Conservation (phyloP, 2,888 invertebrate genomes). For the Drosophila aldrichi region DNA sequence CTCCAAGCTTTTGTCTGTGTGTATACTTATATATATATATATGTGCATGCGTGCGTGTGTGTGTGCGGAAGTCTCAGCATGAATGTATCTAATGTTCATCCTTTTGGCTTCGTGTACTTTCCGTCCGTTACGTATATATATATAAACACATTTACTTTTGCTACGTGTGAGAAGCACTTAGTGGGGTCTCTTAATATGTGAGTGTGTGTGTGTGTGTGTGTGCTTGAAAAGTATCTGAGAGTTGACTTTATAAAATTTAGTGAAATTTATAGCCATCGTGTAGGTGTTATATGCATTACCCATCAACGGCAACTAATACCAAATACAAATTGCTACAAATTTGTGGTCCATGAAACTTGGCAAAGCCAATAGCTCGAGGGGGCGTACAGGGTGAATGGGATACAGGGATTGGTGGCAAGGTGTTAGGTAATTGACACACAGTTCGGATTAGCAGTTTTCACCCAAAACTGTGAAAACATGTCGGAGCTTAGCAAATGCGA, state of each 20-base stretch:
- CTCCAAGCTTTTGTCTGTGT: slow-evolving; percentile 22
- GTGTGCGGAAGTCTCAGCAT: slow-evolving; percentile 69
- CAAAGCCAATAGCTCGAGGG: slow-evolving; percentile 3
- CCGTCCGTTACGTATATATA: slow-evolving; percentile 54
- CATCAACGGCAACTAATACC: slow-evolving; percentile 71
- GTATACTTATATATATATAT: not conserved
- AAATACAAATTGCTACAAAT: slow-evolving; percentile 75
- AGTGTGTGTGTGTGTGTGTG: slow-evolving; percentile 6
- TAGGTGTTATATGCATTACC: slow-evolving; percentile 67
- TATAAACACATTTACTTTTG: slow-evolving; percentile 70
- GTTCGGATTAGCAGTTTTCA: slow-evolving; percentile 39
- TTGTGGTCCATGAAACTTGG: slow-evolving; percentile 51
- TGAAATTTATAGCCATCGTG: slow-evolving; percentile 70
- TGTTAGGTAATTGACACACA: slow-evolving; percentile 54
- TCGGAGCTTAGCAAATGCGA: slow-evolving; percentile 35
- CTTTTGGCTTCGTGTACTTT: slow-evolving; percentile 69
- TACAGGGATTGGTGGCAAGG: slow-evolving; percentile 2
- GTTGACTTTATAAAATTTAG: slow-evolving; percentile 79
- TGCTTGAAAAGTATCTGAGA: slow-evolving; percentile 42
- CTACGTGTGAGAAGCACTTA: slow-evolving; percentile 77
- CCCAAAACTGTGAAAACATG: slow-evolving; percentile 16
- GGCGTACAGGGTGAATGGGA: not conserved
- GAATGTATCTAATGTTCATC: slow-evolving; percentile 79
- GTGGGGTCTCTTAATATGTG: slow-evolving; percentile 28
- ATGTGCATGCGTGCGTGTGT: slow-evolving; percentile 11